Evolutionary conservation across 2,797 vertebrate species (phyloP), one percentile per base, ranked within the genome.

Genomic region (Capromys pilorides): DNA sequence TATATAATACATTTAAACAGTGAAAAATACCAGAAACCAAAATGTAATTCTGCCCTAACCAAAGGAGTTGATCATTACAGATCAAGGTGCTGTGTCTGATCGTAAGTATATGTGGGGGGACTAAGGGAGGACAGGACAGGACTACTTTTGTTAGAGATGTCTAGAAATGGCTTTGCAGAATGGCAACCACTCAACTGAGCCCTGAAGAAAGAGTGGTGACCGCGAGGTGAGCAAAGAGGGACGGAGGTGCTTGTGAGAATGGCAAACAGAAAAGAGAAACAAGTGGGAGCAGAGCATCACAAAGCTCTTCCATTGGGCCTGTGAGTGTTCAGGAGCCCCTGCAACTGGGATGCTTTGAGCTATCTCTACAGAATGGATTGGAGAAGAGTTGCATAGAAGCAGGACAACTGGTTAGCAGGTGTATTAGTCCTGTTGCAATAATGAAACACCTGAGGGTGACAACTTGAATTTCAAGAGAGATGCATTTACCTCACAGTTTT

Each of bases 21-120:
- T 84, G 91, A 91, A 89, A 93, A 64, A 78, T 54, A 54, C 13
- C 8, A 39, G 31, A 78, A 77, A 79, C 6, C 45, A 86, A 69
- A 91, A 69, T 61, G 12, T 49, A 33, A 66, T 41, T 57, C 36
- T 12, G 13, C 9, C 12, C 28, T 66, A 86, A 88, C 11, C 80
- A 93, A 73, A 31, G 19, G 7, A 49, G 26, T 54, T 79, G 26
- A 5, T 0, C 26, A 14, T 54, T 84, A 13, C 4, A 26, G 31
- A 36, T 0, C 9, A 61, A n/a, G n/a, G 33, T 3, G 33, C 21
- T 39, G 59, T 5, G 5, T n/a, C 54, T 41, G 12, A 54, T 61
- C 4, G 45, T 18, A 87, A 67, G 13, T 0, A 5, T 7, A 19
- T 28, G 14, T 24, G 13, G 69, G 7, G 7, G 16, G 41, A 26